Evolutionary conservation across 30 jellyfish, hydroid and myxozoan species (phyloP), one percentile per base, ranked within the genome.

Genomic region (Sanderia malayensis): DNA sequence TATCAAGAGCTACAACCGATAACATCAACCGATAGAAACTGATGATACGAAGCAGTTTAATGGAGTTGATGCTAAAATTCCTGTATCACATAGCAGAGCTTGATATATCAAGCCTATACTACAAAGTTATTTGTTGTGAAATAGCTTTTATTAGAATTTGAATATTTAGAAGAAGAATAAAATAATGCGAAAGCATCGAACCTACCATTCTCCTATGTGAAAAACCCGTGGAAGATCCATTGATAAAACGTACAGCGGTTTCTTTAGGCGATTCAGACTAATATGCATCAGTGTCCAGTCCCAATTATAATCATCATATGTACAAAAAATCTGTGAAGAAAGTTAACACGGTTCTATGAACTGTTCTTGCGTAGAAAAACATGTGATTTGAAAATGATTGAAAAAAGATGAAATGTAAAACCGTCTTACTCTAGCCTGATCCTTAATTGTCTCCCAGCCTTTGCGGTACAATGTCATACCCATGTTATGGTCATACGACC

Each of bases 171-270:
- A n/a, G n/a, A n/a, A n/a, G n/a, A n/a, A n/a, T n/a, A n/a, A n/a
- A n/a, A n/a, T n/a, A n/a, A n/a, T n/a, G n/a, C n/a, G n/a, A n/a
- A n/a, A n/a, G n/a, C n/a, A n/a, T n/a, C n/a, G n/a, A 37, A 53
- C 95, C 74, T 66, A 89, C 97, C 97, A 89, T 22, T 83, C 91
- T 44, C 97, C 97, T 63, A 89, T 63, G 53, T 89, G 97, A 61
- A 82, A 89, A 9, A 89, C 70, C 27, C 97, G 55, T 1, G 97
- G 96, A 0, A 89, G 73, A 22, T 82, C 94, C 37, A 85, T 65
- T 34, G 93, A 88, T 19, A 89, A 63, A 25, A 83, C 97, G 11
- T 74, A 21, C 18, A 89, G 46, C 13, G 82, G 88, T 49, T 61
- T 31, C 28, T 70, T 66, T 7, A 75, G 21, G 49, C 95, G 77